Percentiles rank a stretch among this genome's conserved stretches.
Evolutionary conservation across 2,113 vertebrate species (phyloP).

Genomic region (Haliaeetus leucogaster): DNA sequence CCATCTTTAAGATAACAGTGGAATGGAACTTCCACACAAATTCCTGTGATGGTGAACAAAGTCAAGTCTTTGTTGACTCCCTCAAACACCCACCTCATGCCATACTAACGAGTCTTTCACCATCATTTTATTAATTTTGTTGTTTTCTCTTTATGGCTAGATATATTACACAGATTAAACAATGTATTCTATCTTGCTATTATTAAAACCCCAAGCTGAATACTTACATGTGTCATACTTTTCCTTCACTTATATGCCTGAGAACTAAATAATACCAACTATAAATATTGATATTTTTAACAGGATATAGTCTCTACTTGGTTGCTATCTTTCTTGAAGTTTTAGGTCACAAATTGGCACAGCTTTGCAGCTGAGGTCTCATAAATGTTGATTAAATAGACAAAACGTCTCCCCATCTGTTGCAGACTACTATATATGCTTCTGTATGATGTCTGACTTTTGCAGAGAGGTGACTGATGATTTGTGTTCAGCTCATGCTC

Average conservation of each 20-base stretch:
- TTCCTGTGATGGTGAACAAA: background rate
- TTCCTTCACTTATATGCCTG: background rate
- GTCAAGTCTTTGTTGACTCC: background rate
- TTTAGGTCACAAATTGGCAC: background rate
- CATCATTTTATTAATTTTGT: background rate
- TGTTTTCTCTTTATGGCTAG: background rate
- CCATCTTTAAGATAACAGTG: background rate
- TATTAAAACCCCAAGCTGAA: background rate
- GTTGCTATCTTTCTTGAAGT: background rate
- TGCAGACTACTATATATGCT: background rate
- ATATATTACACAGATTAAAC: background rate
- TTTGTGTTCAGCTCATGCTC: background rate
- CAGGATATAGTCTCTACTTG: background rate
- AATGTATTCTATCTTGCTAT: background rate
- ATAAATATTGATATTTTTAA: background rate
- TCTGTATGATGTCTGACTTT: background rate
- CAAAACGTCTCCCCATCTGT: background rate
- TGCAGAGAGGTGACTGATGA: background rate
- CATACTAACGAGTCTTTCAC: background rate
- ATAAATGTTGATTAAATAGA: background rate
- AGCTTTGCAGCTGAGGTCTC: background rate
- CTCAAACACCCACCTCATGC: background rate
- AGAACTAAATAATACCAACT: background rate
- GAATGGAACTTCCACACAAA: background rate
- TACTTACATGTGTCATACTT: fast-evolving